Base-by-base conservation (phyloP, 2,888 invertebrate genomes). In the Taphrorychus bicolor region DNA sequence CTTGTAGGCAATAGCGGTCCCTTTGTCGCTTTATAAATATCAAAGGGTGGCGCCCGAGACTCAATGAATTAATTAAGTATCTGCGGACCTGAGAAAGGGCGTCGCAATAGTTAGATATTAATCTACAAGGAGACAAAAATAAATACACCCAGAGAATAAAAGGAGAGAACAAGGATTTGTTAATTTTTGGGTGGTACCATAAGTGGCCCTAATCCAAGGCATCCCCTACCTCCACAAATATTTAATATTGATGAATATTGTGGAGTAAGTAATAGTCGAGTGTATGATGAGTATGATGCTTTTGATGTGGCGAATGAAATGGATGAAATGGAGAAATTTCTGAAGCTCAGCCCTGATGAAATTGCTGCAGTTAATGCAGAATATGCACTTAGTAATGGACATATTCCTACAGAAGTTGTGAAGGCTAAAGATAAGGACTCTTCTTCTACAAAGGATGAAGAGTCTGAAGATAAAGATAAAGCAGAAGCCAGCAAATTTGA, bases 221-320 rank as follows among this genome's bases (percentile, higher is more conserved):
- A 93, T 75, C 89, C 95, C 57, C 83, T 95, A 77, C 96, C 97
- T 49, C 98, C 98, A 65, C 98, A 98, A 83, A 86, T 98, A 75
- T 98, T 97, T 82, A 94, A 94, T 80, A 96, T 94, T 70, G 92
- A 92, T 9, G 90, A 91, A 72, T 97, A 95, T 81, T 95, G 96
- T 80, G 98, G 98, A 81, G 96, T 96, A 84, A 86, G 88, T 84
- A 65, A 19, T 11, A 21, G 7, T 7, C 16, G 19, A 51, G 7
- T 32, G 1, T 32, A 7, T 32, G 9, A 9, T 32, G 96, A 97
- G 82, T 97, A 95, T 83, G 95, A 96, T 80, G 91, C 89, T 77
- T 96, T 97, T 83, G 94, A 95, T 82, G 84, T 93, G 83, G 91
- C 95, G 17, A 93, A 95, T 83, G 97, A 97, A 86, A 87, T 91